Percentiles rank a stretch among this genome's conserved stretches.
phyloP scores from a whole-genome alignment of 2,113 vertebrate species.

The Aythya baeri region DNA sequence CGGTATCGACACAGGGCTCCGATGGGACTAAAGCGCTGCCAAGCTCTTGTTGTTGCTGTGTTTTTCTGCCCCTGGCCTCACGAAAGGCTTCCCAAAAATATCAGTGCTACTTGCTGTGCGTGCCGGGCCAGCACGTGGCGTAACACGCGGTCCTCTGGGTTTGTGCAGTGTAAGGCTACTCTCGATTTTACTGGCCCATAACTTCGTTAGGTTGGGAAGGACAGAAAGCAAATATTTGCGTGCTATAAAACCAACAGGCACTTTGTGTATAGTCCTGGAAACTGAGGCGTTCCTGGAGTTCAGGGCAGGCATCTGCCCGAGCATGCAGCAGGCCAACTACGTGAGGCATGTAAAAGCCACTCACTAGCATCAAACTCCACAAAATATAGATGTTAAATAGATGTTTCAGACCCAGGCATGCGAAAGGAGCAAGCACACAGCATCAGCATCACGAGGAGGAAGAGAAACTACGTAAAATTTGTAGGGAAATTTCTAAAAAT shows the following conservation, averaged over 20 bases:
- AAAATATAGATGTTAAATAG: neutral
- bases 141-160: neutral
- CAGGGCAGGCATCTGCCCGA: neutral
- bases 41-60: neutral
- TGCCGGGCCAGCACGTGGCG: neutral
- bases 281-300: neutral
- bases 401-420: neutral
- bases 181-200: neutral
- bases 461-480: neutral
- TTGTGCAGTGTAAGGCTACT: neutral
- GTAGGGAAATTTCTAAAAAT: neutral
- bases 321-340: neutral
- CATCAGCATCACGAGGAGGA: neutral
- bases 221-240: neutral
- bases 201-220: neutral
- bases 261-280: neutral
- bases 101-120: neutral
- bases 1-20: neutral
- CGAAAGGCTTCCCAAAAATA: accelerated
- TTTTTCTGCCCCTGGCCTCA: neutral
- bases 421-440: neutral
- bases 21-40: neutral
- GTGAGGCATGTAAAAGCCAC: neutral
- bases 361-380: neutral
- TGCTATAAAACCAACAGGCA: neutral